These are phyloP conservation scores for Apotomis turbidana DNA, from an alignment of 2,888 invertebrate genomes.

Conservation along the genomic window DNA sequence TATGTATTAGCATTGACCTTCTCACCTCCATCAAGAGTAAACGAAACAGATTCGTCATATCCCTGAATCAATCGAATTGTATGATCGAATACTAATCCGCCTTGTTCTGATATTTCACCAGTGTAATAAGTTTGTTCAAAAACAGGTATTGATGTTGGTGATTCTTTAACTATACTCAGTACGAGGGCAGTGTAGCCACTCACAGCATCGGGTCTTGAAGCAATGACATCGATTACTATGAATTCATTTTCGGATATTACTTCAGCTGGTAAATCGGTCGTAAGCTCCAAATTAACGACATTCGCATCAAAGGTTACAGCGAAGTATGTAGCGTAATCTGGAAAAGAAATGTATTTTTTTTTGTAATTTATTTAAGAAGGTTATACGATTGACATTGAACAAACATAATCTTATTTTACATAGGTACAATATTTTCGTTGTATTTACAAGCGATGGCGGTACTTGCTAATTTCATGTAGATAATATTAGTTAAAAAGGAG, in stretches of 20 bases:
- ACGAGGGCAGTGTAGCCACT: conserved; percentile 45
- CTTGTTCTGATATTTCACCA: conserved; percentile 50
- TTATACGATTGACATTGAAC: not conserved
- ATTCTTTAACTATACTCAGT: conserved; percentile 44
- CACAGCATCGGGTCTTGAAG: conserved; percentile 44
- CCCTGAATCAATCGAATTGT: conserved; percentile 51
- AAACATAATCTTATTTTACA: too few species aligned
- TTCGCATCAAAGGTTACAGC: conserved; percentile 8
- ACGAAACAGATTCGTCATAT: conserved; percentile 51
- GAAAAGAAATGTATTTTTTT: not conserved
- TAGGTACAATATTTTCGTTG: too few species aligned
- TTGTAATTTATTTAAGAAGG: too few species aligned
- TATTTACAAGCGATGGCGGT: too few species aligned
- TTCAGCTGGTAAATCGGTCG: conserved; percentile 21
- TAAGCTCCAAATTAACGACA: conserved; percentile 17
- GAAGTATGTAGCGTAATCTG: conserved; percentile 33
- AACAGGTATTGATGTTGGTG: conserved; percentile 42
- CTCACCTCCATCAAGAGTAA: conserved; percentile 54
- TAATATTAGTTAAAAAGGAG: too few species aligned
- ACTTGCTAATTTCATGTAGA: too few species aligned
- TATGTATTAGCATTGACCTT: conserved; percentile 30
- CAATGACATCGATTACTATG: conserved; percentile 45
- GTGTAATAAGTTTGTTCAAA: conserved; percentile 51
- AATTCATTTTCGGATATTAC: conserved; percentile 30
- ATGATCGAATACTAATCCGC: conserved; percentile 49